phyloP scores from a whole-genome alignment of 2,888 invertebrate species.

The Yponomeuta evonymella region DNA sequence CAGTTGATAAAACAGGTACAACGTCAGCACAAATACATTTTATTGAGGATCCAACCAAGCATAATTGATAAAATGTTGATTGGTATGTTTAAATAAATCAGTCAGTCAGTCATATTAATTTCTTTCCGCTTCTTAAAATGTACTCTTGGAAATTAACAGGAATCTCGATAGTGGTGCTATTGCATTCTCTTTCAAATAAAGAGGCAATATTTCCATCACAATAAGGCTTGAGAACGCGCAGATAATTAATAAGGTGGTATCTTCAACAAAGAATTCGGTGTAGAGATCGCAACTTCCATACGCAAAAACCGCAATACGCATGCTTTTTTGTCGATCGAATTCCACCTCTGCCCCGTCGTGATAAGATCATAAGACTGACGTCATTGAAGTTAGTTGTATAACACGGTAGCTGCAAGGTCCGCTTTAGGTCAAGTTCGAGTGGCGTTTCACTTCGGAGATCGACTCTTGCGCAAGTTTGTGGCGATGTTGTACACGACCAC shows the following conservation, averaged over 20 bases:
- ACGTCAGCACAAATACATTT: no score
- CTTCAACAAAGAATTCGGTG: not conserved
- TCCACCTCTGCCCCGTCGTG: not conserved
- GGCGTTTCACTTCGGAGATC: slow-evolving; percentile 7
- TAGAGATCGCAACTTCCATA: not conserved
- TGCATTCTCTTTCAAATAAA: not conserved
- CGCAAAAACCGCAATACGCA: not conserved
- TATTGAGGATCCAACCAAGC: no score
- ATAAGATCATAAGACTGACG: not conserved
- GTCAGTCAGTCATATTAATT: no score
- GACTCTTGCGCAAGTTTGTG: not conserved
- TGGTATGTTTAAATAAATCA: no score
- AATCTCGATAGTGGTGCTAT: not conserved
- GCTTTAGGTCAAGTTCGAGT: slow-evolving; percentile 11
- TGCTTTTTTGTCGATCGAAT: not conserved
- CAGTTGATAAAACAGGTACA: no score
- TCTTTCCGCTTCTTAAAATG: not conserved
- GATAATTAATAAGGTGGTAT: not conserved
- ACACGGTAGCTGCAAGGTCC: not conserved
- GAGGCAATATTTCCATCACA: not conserved
- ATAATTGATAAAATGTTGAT: no score
- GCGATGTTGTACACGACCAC: slow-evolving; percentile 3
- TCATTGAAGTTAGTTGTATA: not conserved
- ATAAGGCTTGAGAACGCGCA: not conserved
- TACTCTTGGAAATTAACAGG: not conserved